Base-by-base conservation (phyloP, 1,140 invertebrate species). In the Meloidogyne exigua region DNA sequence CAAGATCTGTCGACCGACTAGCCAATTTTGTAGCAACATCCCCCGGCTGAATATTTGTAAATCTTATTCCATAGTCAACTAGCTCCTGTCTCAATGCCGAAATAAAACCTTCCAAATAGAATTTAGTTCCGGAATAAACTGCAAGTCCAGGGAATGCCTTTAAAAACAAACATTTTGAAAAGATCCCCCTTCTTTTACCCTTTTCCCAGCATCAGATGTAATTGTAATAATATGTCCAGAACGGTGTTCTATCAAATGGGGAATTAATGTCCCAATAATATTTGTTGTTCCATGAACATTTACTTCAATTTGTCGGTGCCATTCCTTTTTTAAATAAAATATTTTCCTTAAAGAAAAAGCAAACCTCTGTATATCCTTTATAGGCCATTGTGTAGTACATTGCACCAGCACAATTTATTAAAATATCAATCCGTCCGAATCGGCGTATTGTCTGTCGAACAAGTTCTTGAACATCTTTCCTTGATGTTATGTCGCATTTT, bases 91-190 rank as follows among this genome's bases (percentile, higher is more conserved):
- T 81, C 69, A 89, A 75, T 13, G 84, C 89, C 74, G 89, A 88
- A 0, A 88, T 88, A 67, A 89, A 78, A 23, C 88, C 89, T 75
- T 89, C 89, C 68, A 89, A 83, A 79, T 88, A 89, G 77, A 89
- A 89, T 83, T 89, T 89, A 12, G 88, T 88, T 13, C 89, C 89
- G 23, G 88, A 88, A 78, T 89, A 89, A 15, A 89, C 89, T 23
- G 88, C 88, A 26, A 89, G 80, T 18, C 88, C 89, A 42, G 89
- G 76, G 79, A 89, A 89, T 2, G 86, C 88, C 88, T 89, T 79
- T 28, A 86, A 13, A 28, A 1, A 39, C n/a, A n/a, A n/a, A n/a
- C n/a, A n/a, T n/a, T n/a, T n/a, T 9, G 15, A 77, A n/a, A 32
- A 32, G 15, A 2, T n/a, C 9, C 18, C 1, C 25, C n/a, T 44